These are phyloP conservation scores for Lophochroa leadbeateri DNA, from an alignment of 2,113 vertebrate species.

Conservation along the genomic window DNA sequence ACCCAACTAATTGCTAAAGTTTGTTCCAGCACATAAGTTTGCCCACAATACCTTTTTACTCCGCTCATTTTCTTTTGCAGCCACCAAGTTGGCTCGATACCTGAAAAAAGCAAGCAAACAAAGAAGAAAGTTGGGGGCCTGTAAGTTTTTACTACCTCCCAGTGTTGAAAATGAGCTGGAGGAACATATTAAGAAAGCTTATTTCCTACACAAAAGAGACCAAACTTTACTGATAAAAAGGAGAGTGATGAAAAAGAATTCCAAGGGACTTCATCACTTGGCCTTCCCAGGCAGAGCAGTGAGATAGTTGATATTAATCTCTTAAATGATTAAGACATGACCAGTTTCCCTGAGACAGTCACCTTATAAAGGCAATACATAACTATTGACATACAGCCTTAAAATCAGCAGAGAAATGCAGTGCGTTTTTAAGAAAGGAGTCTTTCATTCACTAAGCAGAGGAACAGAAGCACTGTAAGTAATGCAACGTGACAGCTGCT, in stretches of 20 bases:
- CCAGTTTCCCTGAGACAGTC: not conserved
- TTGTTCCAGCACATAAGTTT: not conserved
- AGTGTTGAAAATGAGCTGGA: not conserved
- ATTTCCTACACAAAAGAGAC: not conserved
- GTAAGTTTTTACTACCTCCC: not conserved
- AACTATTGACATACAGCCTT: not conserved
- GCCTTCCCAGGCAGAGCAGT: not conserved
- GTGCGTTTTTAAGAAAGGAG: not conserved
- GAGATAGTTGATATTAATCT: not conserved
- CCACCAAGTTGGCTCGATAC: conserved; percentile 85
- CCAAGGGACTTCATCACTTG: not conserved
- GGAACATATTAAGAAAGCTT: not conserved
- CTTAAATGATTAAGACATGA: not conserved
- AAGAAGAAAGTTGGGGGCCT: not conserved
- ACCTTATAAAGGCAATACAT: not conserved
- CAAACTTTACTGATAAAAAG: not conserved
- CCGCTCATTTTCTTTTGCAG: conserved; percentile 84
- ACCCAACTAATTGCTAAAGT: not conserved
- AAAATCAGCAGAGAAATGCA: not conserved
- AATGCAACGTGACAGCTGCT: conserved; percentile 35
- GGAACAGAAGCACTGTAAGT: not conserved
- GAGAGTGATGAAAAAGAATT: not conserved
- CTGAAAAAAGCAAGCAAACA: conserved; percentile 63
- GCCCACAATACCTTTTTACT: conserved; percentile 77
- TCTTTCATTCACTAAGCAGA: conserved; percentile 7